Conservation (phyloP, 2,888 invertebrate genomes). For the Xylota sylvarum region DNA sequence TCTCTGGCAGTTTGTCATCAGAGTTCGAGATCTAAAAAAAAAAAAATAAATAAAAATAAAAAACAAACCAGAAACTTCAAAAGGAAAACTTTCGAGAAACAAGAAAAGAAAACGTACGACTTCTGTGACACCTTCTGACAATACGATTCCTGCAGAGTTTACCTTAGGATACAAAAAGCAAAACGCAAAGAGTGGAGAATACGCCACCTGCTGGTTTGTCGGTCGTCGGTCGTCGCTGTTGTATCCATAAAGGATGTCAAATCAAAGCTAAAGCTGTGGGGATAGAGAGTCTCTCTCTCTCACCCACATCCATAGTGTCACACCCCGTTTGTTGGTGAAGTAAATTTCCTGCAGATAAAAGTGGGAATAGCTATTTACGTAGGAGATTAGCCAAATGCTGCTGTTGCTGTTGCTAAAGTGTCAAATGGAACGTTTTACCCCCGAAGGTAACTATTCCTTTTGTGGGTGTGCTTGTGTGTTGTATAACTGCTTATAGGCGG, state of each 20-base stretch:
- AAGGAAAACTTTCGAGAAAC: slow-evolving; percentile 29
- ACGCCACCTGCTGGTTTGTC: slow-evolving; percentile 36
- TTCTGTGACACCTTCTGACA: slow-evolving; percentile 29
- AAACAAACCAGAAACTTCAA: slow-evolving; percentile 26
- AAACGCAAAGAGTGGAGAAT: slow-evolving; percentile 14
- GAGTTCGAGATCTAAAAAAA: slow-evolving; percentile 35
- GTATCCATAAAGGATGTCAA: slow-evolving; percentile 26
- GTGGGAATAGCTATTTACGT: slow-evolving; percentile 49
- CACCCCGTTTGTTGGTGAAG: slow-evolving; percentile 20
- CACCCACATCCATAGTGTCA: neutral
- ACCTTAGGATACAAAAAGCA: slow-evolving; percentile 29
- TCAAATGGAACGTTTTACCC: slow-evolving; percentile 49
- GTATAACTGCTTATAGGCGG: neutral
- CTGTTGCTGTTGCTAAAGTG: slow-evolving; percentile 34
- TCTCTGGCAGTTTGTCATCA: slow-evolving; percentile 64
- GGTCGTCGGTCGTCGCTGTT: neutral
- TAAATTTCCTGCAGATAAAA: slow-evolving; percentile 65
- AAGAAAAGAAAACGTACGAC: slow-evolving; percentile 13
- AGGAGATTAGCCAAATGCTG: slow-evolving; percentile 50
- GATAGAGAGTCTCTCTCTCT: slow-evolving; percentile 22
- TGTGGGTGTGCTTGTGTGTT: neutral
- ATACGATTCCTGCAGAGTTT: slow-evolving; percentile 31
- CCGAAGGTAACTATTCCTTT: slow-evolving; percentile 33
- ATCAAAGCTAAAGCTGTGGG: slow-evolving; percentile 43
- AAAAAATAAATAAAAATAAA: slow-evolving; percentile 23